These are phyloP conservation scores for Pangasianodon gigas DNA, from an alignment of 2,113 vertebrate genomes.

Conservation along the genomic window DNA sequence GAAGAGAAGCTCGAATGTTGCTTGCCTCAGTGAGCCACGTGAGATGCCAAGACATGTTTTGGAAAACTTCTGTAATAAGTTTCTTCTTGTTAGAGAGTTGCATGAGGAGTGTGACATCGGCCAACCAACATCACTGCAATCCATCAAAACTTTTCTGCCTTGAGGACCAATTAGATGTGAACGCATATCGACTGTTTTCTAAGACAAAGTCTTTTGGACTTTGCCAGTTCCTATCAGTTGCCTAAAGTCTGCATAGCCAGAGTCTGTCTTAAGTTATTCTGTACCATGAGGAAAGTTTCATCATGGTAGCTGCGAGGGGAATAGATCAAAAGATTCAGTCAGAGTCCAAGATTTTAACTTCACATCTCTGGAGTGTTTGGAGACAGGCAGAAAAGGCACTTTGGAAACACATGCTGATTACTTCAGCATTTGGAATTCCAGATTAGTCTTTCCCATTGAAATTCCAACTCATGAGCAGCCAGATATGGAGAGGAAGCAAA, in stretches of 20 bases:
- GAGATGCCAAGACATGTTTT: not conserved
- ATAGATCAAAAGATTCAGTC: not conserved
- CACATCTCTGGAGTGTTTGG: not conserved
- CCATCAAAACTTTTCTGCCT: not conserved
- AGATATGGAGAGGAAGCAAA: slow-evolving; percentile 48
- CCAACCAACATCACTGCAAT: not conserved
- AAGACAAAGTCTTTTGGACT: not conserved
- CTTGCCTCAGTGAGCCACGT: not conserved
- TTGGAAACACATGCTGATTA: slow-evolving; percentile 21
- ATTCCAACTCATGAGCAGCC: slow-evolving; percentile 59
- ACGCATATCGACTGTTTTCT: not conserved
- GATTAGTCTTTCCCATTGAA: slow-evolving; percentile 52
- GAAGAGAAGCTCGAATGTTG: not conserved
- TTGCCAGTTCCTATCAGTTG: not conserved
- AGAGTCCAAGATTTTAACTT: not conserved
- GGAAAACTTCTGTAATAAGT: not conserved
- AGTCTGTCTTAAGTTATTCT: not conserved
- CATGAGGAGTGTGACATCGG: not conserved
- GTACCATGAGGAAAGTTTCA: not conserved
- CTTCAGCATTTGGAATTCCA: slow-evolving; percentile 18
- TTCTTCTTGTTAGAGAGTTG: not conserved
- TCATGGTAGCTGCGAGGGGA: not conserved
- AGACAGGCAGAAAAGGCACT: not conserved
- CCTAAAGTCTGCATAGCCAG: not conserved
- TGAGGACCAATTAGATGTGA: not conserved